Evolutionary conservation across 2,797 vertebrate genomes (phyloP).

Genomic region (Amphiprion clarkii): DNA sequence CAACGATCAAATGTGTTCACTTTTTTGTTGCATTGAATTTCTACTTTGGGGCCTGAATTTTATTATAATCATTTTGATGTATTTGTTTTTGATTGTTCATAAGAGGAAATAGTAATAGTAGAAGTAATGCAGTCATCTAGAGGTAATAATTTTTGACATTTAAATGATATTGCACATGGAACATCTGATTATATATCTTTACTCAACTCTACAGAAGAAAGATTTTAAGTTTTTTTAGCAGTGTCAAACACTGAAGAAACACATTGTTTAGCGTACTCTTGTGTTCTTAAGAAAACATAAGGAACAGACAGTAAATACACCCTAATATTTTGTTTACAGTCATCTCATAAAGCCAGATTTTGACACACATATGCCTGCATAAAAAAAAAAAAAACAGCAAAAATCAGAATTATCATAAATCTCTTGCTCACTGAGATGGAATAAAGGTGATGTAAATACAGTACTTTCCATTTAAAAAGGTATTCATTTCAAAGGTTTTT

Average conservation of each 20-base stretch:
- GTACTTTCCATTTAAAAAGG: constrained; percentile 34
- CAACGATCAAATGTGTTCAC: too few relatives aligned
- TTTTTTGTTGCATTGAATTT: too few relatives aligned
- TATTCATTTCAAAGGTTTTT: not conserved
- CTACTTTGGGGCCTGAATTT: too few relatives aligned
- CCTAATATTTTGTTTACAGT: constrained; percentile 44
- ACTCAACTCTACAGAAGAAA: not conserved
- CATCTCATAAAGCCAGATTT: constrained; percentile 17
- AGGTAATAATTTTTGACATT: too few relatives aligned
- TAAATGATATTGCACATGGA: not conserved
- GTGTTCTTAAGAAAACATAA: constrained; percentile 1
- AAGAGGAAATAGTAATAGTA: too few relatives aligned
- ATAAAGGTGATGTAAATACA: constrained; percentile 41
- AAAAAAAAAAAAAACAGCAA: not conserved
- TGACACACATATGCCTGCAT: constrained; percentile 15
- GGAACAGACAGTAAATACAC: constrained; percentile 22
- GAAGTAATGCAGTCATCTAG: too few relatives aligned
- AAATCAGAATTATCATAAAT: constrained; percentile 23
- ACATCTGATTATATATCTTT: not conserved
- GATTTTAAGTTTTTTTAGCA: constrained; percentile 18
- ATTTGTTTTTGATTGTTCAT: too few relatives aligned
- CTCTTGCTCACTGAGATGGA: constrained; percentile 21
- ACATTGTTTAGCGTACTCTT: constrained; percentile 3
- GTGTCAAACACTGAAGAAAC: constrained; percentile 7
- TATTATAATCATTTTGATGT: too few relatives aligned